Percentiles rank a stretch among this genome's conserved stretches.
These are phyloP conservation scores for Anneissia japonica DNA, from an alignment of 35 echinoderm and acorn worm genomes.

Conservation along the genomic window DNA sequence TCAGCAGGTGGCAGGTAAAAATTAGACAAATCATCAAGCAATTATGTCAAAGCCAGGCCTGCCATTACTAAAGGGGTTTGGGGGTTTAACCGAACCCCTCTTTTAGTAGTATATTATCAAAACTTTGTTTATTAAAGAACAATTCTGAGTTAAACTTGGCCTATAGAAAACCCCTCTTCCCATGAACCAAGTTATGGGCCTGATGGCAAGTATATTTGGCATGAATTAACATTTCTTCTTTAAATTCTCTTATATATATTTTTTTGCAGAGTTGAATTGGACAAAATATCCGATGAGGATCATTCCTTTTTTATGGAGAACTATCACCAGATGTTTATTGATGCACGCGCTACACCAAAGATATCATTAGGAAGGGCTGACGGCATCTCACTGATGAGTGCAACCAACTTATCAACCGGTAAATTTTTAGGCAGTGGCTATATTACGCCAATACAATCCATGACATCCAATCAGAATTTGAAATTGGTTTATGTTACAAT, in stretches of 20 bases:
- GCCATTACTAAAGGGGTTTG: too few relatives aligned
- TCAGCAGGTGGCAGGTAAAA: too few relatives aligned
- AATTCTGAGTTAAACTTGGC: too few relatives aligned
- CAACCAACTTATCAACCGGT: not conserved
- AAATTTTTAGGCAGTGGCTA: not conserved
- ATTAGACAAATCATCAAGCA: too few relatives aligned
- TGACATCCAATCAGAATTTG: too few relatives aligned
- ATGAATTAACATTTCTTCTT: not conserved
- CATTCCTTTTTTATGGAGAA: constrained; percentile 76
- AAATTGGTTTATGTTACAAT: too few relatives aligned
- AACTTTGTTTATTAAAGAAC: too few relatives aligned
- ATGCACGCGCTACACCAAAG: constrained; percentile 30
- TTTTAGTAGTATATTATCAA: too few relatives aligned
- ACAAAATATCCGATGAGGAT: constrained; percentile 40
- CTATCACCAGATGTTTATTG: constrained; percentile 75
- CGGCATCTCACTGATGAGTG: not conserved
- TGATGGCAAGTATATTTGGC: not conserved
- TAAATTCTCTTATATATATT: not conserved
- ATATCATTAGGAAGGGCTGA: constrained; percentile 17
- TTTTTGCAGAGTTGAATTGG: constrained; percentile 20
- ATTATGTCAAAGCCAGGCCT: too few relatives aligned
- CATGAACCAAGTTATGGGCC: not conserved
- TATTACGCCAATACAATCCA: too few relatives aligned
- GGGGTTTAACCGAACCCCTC: too few relatives aligned
- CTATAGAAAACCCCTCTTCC: not conserved